Conservation (phyloP, 2,113 vertebrate genomes). For the Seriola quinqueradiata region DNA sequence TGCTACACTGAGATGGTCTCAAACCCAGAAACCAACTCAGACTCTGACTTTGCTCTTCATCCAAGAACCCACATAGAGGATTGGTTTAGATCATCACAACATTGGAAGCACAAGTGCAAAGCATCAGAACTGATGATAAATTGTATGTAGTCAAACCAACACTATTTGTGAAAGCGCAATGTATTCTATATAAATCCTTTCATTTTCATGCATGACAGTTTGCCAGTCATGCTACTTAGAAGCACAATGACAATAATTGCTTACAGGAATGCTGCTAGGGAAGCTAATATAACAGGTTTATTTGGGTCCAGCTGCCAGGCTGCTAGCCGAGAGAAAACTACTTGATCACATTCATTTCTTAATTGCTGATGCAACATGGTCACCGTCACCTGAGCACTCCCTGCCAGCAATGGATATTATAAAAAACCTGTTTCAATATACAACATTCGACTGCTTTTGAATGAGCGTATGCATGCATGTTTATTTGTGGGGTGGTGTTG, state of each 20-base stretch:
- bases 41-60: constrained; percentile 11
- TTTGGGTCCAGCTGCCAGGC: neutral
- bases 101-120: neutral
- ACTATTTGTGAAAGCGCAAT: neutral
- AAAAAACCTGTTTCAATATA: neutral
- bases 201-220: neutral
- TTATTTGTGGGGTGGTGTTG: neutral
- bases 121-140: neutral
- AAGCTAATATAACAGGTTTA: constrained; percentile 3
- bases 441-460: neutral
- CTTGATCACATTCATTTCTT: neutral
- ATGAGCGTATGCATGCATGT: neutral
- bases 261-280: constrained; percentile 1
- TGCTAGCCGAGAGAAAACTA: neutral
- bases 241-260: neutral
- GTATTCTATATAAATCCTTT: neutral
- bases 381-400: neutral
- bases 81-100: constrained; percentile 9
- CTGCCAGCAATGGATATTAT: neutral
- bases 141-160: neutral
- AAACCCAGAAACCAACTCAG: constrained; percentile 35
- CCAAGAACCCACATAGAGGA: constrained; percentile 5
- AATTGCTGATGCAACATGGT: constrained; percentile 13
- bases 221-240: neutral
- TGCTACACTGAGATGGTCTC: constrained; percentile 37